Percentiles rank a stretch among this genome's conserved stretches.
phyloP scores from a whole-genome alignment of 2,113 vertebrate species.

The Anoura caudifer region DNA sequence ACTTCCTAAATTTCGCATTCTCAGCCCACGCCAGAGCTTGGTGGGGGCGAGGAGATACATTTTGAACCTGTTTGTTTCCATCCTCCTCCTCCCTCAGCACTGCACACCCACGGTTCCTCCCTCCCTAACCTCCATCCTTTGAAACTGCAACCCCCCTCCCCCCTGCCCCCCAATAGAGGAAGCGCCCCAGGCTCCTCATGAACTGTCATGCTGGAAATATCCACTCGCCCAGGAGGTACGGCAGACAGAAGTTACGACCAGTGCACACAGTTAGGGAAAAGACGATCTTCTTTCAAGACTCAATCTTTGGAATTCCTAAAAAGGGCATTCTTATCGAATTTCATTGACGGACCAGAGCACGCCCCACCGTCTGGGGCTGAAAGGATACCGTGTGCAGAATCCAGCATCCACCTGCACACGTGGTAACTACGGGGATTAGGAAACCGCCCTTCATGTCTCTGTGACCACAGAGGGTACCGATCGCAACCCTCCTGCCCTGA shows the following conservation, averaged over 20 bases:
- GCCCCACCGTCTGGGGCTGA: not conserved
- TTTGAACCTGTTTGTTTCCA: slow-evolving; percentile 11
- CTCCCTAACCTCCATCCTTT: slow-evolving; percentile 8
- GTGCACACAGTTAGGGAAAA: not conserved
- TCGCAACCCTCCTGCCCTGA: not conserved
- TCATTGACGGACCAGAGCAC: not conserved
- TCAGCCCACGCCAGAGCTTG: not conserved
- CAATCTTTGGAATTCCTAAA: slow-evolving; percentile 20
- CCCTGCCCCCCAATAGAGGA: too few relatives aligned
- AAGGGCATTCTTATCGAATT: not conserved
- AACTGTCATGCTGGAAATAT: slow-evolving; percentile 61
- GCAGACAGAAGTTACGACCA: not conserved
- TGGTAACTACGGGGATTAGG: not conserved
- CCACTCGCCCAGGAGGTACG: slow-evolving; percentile 50
- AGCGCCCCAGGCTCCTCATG: slow-evolving; percentile 51
- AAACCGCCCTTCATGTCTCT: not conserved
- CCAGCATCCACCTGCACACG: not conserved
- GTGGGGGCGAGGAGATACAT: not conserved
- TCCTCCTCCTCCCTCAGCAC: not conserved
- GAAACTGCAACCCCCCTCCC: too few relatives aligned
- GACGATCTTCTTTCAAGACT: slow-evolving; percentile 34
- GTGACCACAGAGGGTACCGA: slow-evolving; percentile 10
- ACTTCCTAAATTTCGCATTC: not conserved
- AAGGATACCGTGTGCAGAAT: not conserved
- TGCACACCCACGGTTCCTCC: not conserved